phyloP scores from a whole-genome alignment of 2,113 vertebrate genomes.

The Gallinago undulata region DNA sequence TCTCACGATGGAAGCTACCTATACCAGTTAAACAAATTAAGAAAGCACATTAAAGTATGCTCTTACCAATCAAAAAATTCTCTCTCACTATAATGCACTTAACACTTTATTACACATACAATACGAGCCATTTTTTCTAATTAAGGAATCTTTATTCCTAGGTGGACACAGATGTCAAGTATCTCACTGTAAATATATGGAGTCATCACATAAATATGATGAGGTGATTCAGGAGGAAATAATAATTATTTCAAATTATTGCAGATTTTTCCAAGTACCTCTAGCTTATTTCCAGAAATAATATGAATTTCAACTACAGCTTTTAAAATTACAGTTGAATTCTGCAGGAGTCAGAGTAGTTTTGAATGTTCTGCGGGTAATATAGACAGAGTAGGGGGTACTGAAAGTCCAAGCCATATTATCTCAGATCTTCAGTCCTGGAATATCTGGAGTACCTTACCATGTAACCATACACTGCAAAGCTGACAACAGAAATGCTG shows the following conservation, averaged over 20 bases:
- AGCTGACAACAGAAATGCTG: constrained; percentile 52
- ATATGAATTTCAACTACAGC: not conserved
- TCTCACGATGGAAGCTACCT: not conserved
- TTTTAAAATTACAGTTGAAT: not conserved
- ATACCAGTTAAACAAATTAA: not conserved
- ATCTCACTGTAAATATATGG: not conserved
- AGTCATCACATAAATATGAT: not conserved
- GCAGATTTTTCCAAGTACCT: not conserved
- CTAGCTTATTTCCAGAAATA: not conserved
- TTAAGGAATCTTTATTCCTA: not conserved
- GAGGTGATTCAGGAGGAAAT: not conserved
- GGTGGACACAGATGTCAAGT: not conserved
- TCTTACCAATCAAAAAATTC: not conserved
- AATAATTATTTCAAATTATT: not conserved
- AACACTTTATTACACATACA: not conserved
- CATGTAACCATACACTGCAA: constrained; percentile 35
- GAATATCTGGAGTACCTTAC: constrained; percentile 55
- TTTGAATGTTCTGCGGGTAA: not conserved
- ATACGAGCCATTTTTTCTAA: not conserved
- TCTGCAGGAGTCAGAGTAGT: not conserved
- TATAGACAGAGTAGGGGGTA: not conserved
- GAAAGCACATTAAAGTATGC: not conserved
- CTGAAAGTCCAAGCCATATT: not conserved
- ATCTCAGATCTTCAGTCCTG: constrained; percentile 12
- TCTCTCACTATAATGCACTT: not conserved